Base-by-base conservation (phyloP, 2,888 invertebrate genomes). In the Nomada fabriciana region DNA sequence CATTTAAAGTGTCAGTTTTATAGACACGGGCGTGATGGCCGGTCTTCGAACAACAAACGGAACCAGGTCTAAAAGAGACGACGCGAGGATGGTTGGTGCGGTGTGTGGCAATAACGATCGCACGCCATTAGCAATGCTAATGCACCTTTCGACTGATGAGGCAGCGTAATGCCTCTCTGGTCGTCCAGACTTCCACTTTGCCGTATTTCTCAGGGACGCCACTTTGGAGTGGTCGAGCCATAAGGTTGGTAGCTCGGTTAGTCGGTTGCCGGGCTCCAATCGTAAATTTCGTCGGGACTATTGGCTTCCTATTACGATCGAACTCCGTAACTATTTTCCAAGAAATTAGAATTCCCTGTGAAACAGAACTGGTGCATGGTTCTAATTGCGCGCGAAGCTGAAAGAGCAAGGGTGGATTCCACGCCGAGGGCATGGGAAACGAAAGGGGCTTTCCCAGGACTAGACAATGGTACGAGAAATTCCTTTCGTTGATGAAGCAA, bases 101-200 rank as follows among this genome's bases (percentile, higher is more conserved):
- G 89, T 90, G 91, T 91, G 89, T 91, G 91, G 88, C 83, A 90
- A 92, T 92, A 93, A 93, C 92, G 93, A 93, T 90, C 90, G 88
- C 74, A 64, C 61, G 91, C 92, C 91, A 93, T 93, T 93, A 93
- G 92, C 93, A 93, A 91, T 93, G 93, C 93, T 92, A 93, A 93
- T 93, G 92, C 90, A 91, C 88, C 90, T 91, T 93, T 91, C 92
- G 92, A 91, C 91, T 90, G 92, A 93, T 91, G 93, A 92, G 90
- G 86, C 90, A 89, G 81, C 89, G 88, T 90, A 91, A 91, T 90
- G 89, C 90, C 86, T 81, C 86, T 82, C 84, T 82, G 86, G 86
- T 82, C 77, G 79, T 73, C 77, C 67, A 50, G 65, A 60, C 76
- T 76, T 70, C 81, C 76, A 78, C 73, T 73, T 47, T 73, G 76